Conservation (phyloP, 2,888 invertebrate genomes). For the Ctena decussata region DNA sequence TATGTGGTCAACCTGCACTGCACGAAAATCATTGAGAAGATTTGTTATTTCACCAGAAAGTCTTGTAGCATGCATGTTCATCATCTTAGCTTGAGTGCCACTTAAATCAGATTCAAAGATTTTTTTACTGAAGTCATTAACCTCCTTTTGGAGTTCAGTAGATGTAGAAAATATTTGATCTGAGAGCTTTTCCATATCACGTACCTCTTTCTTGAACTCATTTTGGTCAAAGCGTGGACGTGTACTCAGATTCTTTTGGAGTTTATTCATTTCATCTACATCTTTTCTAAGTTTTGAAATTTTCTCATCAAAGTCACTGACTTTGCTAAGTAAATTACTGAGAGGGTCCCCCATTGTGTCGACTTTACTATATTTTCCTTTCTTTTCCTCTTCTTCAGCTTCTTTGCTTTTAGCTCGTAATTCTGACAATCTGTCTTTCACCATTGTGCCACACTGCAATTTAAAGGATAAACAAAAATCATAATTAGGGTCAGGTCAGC, state of each 20-base stretch:
- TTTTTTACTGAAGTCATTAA: conserved; percentile 54
- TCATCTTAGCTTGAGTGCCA: conserved; percentile 52
- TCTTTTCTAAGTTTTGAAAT: conserved; percentile 67
- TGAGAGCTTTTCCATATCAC: conserved; percentile 71
- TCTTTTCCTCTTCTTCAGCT: conserved; percentile 48
- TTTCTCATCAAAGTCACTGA: conserved; percentile 70
- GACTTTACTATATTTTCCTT: conserved; percentile 56
- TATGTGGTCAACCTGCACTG: conserved; percentile 77
- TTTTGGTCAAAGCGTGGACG: conserved; percentile 71
- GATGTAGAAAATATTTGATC: conserved; percentile 68
- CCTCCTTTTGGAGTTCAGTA: conserved; percentile 69
- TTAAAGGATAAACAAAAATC: too few species aligned
- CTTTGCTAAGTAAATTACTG: conserved; percentile 65
- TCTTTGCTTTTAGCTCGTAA: conserved; percentile 69
- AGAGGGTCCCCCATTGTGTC: conserved; percentile 66
- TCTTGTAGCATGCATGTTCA: conserved; percentile 65
- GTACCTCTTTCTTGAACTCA: conserved; percentile 66
- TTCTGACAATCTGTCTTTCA: conserved; percentile 76
- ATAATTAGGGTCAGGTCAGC: too few species aligned
- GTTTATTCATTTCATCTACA: conserved; percentile 72
- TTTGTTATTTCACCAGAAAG: conserved; percentile 70
- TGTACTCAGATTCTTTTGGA: conserved; percentile 73
- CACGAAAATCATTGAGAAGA: conserved; percentile 73
- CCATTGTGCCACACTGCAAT: conserved; percentile 50
- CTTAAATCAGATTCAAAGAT: conserved; percentile 38